Percentiles rank a stretch among this genome's conserved stretches.
phyloP scores from a whole-genome alignment of 1,140 invertebrate species.

The Lutraria rhynchaena region DNA sequence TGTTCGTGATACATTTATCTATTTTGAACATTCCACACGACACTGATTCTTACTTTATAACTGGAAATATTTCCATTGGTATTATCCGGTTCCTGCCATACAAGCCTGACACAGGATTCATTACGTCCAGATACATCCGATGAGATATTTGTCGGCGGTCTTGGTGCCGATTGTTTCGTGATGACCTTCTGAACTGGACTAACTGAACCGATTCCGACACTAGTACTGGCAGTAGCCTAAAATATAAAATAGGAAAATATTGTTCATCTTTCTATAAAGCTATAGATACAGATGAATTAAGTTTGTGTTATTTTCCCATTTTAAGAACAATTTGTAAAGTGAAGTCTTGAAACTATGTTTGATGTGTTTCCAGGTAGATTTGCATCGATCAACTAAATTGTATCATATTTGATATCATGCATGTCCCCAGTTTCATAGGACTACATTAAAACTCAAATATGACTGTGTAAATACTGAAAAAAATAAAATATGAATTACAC shows the following conservation, averaged over 20 bases:
- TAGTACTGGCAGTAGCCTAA: slow-evolving; percentile 72
- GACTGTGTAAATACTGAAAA: no score
- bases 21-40: no score
- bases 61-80: slow-evolving; percentile 64
- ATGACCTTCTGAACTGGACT: slow-evolving; percentile 34
- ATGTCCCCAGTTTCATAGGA: no score
- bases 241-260: background rate
- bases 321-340: background rate
- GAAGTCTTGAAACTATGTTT: background rate
- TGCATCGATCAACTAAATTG: no score
- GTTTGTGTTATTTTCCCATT: background rate
- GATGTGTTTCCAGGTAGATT: no score
- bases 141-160: slow-evolving; percentile 55
- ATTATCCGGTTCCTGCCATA: slow-evolving; percentile 66
- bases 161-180: slow-evolving; percentile 67
- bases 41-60: slow-evolving; percentile 71
- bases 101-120: slow-evolving; percentile 69
- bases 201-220: slow-evolving; percentile 62
- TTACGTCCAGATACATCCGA: slow-evolving; percentile 58
- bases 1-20: no score
- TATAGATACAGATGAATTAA: background rate
- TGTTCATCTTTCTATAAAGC: background rate
- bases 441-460: no score
- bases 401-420: no score
- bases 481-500: no score